These are phyloP conservation scores for Periophthalmus modestus DNA, from an alignment of 2,113 vertebrate species.

Conservation along the genomic window DNA sequence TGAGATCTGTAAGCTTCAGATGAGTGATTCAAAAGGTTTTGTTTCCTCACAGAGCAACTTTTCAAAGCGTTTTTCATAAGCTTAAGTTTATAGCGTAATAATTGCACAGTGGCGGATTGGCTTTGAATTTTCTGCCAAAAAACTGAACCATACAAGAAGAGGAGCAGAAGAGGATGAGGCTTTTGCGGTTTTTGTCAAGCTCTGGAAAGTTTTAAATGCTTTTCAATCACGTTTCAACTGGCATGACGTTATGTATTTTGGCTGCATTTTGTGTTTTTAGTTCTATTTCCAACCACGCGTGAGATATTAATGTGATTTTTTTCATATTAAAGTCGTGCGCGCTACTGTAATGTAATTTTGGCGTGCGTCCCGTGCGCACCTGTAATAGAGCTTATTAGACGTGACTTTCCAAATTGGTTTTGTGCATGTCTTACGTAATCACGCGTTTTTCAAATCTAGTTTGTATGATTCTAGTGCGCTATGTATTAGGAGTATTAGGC, in stretches of 20 bases:
- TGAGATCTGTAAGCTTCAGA: neutral
- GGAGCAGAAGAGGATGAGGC: slow-evolving; percentile 34
- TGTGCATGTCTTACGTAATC: neutral
- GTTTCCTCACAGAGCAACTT: slow-evolving; percentile 20
- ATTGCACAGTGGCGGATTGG: slow-evolving; percentile 53
- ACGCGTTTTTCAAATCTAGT: neutral
- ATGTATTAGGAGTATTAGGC: no score
- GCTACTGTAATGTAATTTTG: neutral
- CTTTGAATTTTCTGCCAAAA: slow-evolving; percentile 73
- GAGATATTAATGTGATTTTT: neutral
- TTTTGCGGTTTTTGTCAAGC: slow-evolving; percentile 68
- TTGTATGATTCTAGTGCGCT: no score
- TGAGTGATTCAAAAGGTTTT: neutral
- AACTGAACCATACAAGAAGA: slow-evolving; percentile 24
- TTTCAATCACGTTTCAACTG: slow-evolving; percentile 68
- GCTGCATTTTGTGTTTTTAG: slow-evolving; percentile 17
- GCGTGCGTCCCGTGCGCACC: neutral
- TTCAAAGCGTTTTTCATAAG: slow-evolving; percentile 7
- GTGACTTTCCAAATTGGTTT: neutral
- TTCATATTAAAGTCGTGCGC: neutral
- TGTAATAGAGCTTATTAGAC: neutral
- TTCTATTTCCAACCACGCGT: neutral
- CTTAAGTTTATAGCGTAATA: slow-evolving; percentile 24
- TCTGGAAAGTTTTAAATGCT: slow-evolving; percentile 70
- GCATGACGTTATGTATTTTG: slow-evolving; percentile 57